phyloP scores from a whole-genome alignment of 2,113 vertebrate species.

The Oncorhynchus gorbuscha region DNA sequence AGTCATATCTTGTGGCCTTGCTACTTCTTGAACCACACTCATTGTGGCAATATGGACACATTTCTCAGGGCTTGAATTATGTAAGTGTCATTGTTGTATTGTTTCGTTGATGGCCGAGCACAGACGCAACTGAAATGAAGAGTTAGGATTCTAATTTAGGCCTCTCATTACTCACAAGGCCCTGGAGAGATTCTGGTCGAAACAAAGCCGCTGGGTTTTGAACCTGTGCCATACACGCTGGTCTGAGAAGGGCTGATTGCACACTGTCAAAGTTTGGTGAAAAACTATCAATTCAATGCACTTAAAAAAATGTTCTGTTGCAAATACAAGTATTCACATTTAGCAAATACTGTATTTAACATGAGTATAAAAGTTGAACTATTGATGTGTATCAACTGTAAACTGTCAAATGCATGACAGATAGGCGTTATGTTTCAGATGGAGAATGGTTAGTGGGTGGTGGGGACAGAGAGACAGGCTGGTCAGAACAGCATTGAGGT shows the following conservation, averaged over 20 bases:
- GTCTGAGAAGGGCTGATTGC: neutral
- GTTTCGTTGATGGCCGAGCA: slow-evolving; percentile 44
- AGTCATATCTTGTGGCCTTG: neutral
- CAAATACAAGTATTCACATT: no score
- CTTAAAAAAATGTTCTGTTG: no score
- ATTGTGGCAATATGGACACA: slow-evolving; percentile 31
- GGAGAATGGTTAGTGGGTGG: neutral
- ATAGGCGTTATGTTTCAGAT: neutral
- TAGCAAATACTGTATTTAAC: neutral
- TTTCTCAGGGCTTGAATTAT: slow-evolving; percentile 15
- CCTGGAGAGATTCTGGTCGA: slow-evolving; percentile 37
- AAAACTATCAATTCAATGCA: no score
- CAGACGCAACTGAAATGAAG: slow-evolving; percentile 59
- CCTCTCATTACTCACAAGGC: slow-evolving; percentile 55
- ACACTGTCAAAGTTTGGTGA: neutral
- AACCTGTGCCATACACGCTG: neutral
- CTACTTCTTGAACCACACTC: slow-evolving; percentile 16
- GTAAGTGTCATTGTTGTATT: slow-evolving; percentile 38
- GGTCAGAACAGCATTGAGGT: neutral
- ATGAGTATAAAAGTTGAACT: neutral
- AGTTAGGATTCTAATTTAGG: slow-evolving; percentile 56
- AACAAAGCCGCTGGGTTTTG: slow-evolving; percentile 5
- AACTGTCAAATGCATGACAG: neutral
- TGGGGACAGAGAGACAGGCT: neutral
- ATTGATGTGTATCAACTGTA: neutral